Base-by-base conservation (phyloP, 2,797 vertebrate species). In the Dermochelys coriacea region DNA sequence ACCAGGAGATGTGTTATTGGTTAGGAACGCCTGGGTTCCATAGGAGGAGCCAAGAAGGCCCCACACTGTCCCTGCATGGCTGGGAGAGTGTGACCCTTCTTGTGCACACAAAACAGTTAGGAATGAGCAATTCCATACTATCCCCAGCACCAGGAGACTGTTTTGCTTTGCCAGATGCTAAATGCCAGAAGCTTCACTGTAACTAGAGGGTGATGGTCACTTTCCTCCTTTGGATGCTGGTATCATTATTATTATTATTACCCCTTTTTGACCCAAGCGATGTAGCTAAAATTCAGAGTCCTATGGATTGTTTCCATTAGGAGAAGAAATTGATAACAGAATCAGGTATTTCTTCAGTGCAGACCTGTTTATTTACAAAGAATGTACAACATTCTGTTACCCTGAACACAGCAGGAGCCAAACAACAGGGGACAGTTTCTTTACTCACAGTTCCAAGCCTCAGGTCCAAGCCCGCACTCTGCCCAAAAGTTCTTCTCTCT, bases 11-110 rank as follows among this genome's bases (percentile, higher is more conserved):
- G 74, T 77, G 27, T 15, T 77, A 49, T 29, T 49, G 14, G 41
- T 47, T 77, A 77, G 74, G 74, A 47, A 77, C 0, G 2, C 8
- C 49, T 34, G 0, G 4, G 85, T 12, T 1, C 0, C 50, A 4
- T 47, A 89, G 1, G 6, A 83, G 75, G 25, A 57, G 87, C 80
- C 25, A 2, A 0, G 52, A 81, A 77, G 85, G 81, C n/a, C 85
- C 12, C 4, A 4, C 23, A 25, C 52, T 0, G 0, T 14, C 59
- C 83, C n/a, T 31, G 61, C 0, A 0, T 19, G 0, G 0, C 9
- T 34, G 55, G 52, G 86, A 55, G 1, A 23, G 91, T 0, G 1
- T 74, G 83, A 74, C 64, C 64, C 57, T 34, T n/a, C 18, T 74
- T 0, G 0, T 37, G n/a, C n/a, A 23, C n/a, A 37, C 68, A 71